Conservation (phyloP, 2,113 vertebrate species). For the Phrynosoma blainvillii region DNA sequence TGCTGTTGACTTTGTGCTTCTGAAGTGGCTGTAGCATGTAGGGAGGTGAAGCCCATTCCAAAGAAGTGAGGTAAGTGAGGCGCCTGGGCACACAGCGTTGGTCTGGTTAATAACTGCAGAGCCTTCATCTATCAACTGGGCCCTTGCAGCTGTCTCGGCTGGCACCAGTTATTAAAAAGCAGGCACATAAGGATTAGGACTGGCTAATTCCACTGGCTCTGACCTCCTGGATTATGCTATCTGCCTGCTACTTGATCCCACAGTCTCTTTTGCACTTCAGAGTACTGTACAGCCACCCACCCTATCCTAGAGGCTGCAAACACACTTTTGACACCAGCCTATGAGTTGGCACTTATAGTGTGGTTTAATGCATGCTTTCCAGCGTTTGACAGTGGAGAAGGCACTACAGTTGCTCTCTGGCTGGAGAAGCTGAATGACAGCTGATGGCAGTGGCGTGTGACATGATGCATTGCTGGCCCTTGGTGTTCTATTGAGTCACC, state of each 20-base stretch:
- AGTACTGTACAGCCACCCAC: neutral
- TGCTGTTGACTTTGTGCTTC: neutral
- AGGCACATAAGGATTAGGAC: accelerated
- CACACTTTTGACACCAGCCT: neutral
- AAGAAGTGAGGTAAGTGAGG: conserved; percentile 33
- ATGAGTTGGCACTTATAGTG: neutral
- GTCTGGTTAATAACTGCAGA: conserved; percentile 23
- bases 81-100: neutral
- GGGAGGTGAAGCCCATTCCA: conserved; percentile 15
- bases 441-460: neutral
- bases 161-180: neutral
- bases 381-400: neutral
- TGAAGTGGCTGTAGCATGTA: accelerated
- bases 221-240: neutral
- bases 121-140: conserved; percentile 33
- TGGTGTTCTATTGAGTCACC: neutral
- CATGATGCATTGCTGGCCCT: neutral
- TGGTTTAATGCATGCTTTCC: neutral
- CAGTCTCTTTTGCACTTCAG: neutral
- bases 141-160: conserved; percentile 49
- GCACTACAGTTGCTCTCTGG: neutral
- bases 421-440: neutral
- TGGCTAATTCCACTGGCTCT: accelerated
- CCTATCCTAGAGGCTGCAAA: no score
- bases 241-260: neutral